phyloP scores from a whole-genome alignment of 2,797 vertebrate genomes.

The Lepidocolaptes lacrymiger region DNA sequence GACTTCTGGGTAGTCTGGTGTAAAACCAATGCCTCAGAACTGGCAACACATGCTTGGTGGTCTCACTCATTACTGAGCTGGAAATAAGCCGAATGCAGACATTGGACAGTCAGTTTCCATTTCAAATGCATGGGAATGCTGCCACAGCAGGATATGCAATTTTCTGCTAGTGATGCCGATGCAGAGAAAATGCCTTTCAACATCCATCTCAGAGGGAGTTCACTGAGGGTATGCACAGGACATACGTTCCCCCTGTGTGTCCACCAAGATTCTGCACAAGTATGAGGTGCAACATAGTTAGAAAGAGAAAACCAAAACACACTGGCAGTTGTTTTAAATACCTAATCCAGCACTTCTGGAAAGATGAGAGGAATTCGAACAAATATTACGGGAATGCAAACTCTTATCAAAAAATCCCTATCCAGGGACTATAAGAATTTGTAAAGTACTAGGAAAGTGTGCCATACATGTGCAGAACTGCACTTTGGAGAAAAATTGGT shows the following conservation, averaged over 20 bases:
- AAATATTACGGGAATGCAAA: not conserved
- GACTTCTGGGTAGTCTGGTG: not conserved
- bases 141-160: not conserved
- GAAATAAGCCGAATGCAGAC: not conserved
- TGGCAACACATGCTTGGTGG: not conserved
- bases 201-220: not conserved
- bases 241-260: accelerated
- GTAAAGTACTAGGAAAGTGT: not conserved
- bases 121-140: not conserved
- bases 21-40: not conserved
- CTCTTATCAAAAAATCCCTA: not conserved
- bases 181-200: not conserved
- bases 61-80: not conserved
- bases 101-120: not conserved
- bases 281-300: not conserved
- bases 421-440: conserved; percentile 9
- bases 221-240: accelerated
- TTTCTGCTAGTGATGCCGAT: accelerated
- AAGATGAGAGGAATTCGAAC: not conserved
- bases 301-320: not conserved
- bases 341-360: not conserved
- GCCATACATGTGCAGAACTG: not conserved
- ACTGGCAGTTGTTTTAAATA: not conserved
- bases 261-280: not conserved
- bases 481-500: not conserved